A percentile compares a stretch with the other conserved stretches of the same genome.
Conservation (phyloP, 2,888 invertebrate species). For the Callinectes sapidus region DNA sequence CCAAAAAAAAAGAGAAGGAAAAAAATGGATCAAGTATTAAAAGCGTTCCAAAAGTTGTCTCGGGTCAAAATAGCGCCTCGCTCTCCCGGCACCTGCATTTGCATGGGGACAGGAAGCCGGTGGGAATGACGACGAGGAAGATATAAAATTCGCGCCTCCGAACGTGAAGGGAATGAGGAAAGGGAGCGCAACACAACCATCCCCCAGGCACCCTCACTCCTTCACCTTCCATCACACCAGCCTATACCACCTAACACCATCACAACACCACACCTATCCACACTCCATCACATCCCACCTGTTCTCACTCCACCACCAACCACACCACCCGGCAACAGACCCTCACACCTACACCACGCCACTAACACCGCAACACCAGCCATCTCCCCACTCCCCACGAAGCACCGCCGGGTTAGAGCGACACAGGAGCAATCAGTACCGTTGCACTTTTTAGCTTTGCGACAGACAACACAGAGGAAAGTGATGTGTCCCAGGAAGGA, state of each 20-base stretch:
- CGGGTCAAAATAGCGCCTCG: neutral
- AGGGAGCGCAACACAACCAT: neutral
- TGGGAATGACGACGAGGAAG: neutral
- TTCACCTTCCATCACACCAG: neutral
- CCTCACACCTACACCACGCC: no score
- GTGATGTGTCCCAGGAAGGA: neutral
- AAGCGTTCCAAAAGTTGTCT: neutral
- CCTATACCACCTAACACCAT: neutral
- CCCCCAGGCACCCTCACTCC: neutral
- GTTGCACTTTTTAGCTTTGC: neutral
- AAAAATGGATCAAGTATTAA: neutral
- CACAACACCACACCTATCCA: no score
- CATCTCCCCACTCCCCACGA: neutral
- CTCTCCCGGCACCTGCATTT: constrained; percentile 19
- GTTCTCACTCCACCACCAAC: no score
- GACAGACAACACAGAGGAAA: neutral
- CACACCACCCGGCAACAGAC: no score
- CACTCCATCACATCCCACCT: no score
- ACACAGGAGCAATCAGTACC: neutral
- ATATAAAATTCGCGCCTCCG: neutral
- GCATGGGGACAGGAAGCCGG: constrained; percentile 10
- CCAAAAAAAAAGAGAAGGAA: no score
- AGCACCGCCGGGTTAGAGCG: neutral
- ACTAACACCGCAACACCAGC: neutral
- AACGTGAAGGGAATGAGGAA: neutral